A percentile compares a stretch with the other conserved stretches of the same genome.
Evolutionary conservation across 2,113 vertebrate genomes (phyloP).

Genomic region (Oreochromis tanganicae): DNA sequence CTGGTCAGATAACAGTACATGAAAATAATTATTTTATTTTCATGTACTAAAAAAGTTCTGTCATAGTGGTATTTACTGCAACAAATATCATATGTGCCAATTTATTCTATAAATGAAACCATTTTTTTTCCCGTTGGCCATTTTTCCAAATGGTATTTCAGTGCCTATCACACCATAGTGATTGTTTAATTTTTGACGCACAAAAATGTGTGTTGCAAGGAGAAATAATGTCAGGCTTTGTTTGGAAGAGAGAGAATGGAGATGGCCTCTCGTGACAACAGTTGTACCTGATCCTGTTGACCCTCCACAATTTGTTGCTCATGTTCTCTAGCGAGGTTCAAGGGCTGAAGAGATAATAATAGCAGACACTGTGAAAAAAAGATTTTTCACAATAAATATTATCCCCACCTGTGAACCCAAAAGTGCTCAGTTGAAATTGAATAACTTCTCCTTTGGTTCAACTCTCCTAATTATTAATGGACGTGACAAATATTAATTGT

Average conservation of each 20-base stretch:
- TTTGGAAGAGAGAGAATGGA: constrained; percentile 4
- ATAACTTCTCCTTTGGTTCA: background rate
- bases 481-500: background rate
- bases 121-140: background rate
- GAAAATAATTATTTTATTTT: background rate
- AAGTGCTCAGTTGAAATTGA: background rate
- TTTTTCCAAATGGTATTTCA: background rate
- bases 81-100: background rate
- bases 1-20: background rate
- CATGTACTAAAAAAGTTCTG: background rate
- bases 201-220: constrained; percentile 3
- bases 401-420: background rate
- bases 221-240: constrained; percentile 8
- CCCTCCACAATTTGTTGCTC: background rate
- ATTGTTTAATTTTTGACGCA: background rate
- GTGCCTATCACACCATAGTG: background rate
- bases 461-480: background rate
- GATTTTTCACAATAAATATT: background rate
- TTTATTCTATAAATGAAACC: background rate
- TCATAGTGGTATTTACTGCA: background rate
- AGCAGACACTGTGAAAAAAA: background rate
- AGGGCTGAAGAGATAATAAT: background rate
- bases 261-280: constrained; percentile 16
- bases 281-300: constrained; percentile 1
- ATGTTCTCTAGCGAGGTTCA: background rate